Base-by-base conservation (phyloP, 2,113 vertebrate genomes). In the Pao palembangensis region DNA sequence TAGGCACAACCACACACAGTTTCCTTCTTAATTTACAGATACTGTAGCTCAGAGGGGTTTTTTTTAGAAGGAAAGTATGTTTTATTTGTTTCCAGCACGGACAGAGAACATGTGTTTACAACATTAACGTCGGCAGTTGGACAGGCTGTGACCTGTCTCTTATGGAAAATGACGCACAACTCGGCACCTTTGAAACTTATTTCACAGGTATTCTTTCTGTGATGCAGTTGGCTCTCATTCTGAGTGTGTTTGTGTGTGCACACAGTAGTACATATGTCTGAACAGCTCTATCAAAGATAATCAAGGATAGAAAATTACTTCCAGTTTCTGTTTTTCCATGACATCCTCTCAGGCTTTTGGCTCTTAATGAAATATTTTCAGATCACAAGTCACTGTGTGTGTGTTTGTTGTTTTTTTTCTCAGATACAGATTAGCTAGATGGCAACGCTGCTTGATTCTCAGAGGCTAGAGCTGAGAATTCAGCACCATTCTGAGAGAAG, bases 131-230 rank as follows among this genome's bases (percentile, higher is more conserved):
- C 18, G 51, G 21, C 59, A 18, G 47, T 43, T 34, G 41, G 70
- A 78, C 87, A 72, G 34, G 86, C 73, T 55, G 71, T 5, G 59
- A 81, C 88, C 60, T 85, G 6, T 53, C 38, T n/a, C 46, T 23
- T 8, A 21, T 44, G 38, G 34, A 38, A 52, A 52, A 19, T 49
- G 60, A 62, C 61, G 58, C 1, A 20, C 19, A 12, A 16, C 62
- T 56, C 11, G 43, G 53, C 69, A 70, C 63, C 69, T 70, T 61
- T 61, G 58, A 11, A 6, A 25, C 61, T 19, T 31, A 15, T 13
- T 63, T 47, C 55, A 53, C 42, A 13, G 34, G 46, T 58, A 46
- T 73, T 76, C 62, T 38, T 62, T 58, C 28, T 53, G 18, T 25
- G 48, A 65, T 60, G 52, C 42, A 53, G 51, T 5, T 2, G 43